Conservation (phyloP, 2,888 invertebrate genomes). For the Oeneis ivallda region DNA sequence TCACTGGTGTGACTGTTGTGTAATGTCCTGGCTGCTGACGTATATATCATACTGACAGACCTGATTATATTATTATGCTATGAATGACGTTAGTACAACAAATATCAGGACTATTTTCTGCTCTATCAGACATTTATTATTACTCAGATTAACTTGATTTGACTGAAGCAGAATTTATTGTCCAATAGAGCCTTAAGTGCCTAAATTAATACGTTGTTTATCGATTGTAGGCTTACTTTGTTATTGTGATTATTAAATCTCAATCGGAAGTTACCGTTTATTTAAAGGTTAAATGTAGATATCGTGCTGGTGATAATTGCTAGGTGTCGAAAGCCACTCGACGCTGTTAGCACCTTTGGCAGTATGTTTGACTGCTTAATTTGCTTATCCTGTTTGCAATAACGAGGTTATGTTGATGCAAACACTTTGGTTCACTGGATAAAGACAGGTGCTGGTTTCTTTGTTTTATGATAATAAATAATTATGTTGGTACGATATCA, state of each 20-base stretch:
- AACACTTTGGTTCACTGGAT: slow-evolving; percentile 55
- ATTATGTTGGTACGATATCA: slow-evolving; percentile 23
- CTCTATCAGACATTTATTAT: too few species aligned
- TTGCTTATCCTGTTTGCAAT: slow-evolving; percentile 64
- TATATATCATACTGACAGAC: too few species aligned
- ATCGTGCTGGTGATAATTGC: slow-evolving; percentile 72
- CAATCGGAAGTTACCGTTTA: slow-evolving; percentile 60
- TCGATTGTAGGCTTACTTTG: neutral
- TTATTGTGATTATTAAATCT: slow-evolving; percentile 23
- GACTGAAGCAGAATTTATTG: too few species aligned
- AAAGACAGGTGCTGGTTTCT: slow-evolving; percentile 61
- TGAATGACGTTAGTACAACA: too few species aligned
- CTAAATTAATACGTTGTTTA: neutral
- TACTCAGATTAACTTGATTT: too few species aligned
- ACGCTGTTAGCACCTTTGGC: slow-evolving; percentile 69
- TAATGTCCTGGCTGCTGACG: too few species aligned
- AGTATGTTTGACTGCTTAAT: slow-evolving; percentile 52
- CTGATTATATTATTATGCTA: too few species aligned
- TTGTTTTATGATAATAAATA: slow-evolving; percentile 37
- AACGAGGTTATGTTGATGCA: slow-evolving; percentile 62
- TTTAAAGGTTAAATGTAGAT: slow-evolving; percentile 58
- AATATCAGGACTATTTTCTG: too few species aligned
- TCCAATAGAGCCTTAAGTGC: neutral
- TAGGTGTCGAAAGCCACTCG: slow-evolving; percentile 69
- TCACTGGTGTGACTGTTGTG: too few species aligned